Evolutionary conservation across 2,888 invertebrate species (phyloP).

Genomic region (Erebia epiphron): DNA sequence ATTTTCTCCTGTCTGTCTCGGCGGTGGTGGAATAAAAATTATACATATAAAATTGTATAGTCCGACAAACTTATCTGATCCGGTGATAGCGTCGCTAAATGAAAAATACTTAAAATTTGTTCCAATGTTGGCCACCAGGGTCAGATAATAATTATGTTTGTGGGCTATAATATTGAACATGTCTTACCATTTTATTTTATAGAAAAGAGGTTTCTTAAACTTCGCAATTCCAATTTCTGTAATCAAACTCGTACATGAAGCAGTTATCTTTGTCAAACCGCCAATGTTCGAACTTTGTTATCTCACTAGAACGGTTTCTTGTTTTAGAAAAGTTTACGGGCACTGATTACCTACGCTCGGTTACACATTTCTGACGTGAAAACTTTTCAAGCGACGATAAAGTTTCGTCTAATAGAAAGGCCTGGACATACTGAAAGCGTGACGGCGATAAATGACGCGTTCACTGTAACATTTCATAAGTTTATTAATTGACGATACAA

Average conservation of each 20-base stretch:
- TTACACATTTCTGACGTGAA: constrained; percentile 33
- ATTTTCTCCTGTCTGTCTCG: no score
- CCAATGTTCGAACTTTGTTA: constrained; percentile 37
- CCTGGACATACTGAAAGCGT: no score
- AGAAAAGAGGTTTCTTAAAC: neutral
- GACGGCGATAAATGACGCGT: no score
- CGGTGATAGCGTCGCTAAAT: no score
- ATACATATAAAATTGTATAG: no score
- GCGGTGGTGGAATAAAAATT: no score
- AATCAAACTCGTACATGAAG: constrained; percentile 23
- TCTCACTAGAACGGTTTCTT: constrained; percentile 33
- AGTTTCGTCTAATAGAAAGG: constrained; percentile 18
- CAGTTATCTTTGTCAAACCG: constrained; percentile 31
- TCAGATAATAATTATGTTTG: no score
- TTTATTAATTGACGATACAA: no score
- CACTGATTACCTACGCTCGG: constrained; percentile 35
- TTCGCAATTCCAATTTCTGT: constrained; percentile 6
- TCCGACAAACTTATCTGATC: no score
- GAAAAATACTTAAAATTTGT: no score
- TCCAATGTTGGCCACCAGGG: no score
- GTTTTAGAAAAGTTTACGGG: constrained; percentile 32
- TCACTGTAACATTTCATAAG: no score
- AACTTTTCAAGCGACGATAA: constrained; percentile 26
- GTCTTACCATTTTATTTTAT: neutral
- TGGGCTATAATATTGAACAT: neutral